These are phyloP conservation scores for Corythoichthys haematopterus DNA, from an alignment of 2,113 vertebrate species.

Conservation along the genomic window DNA sequence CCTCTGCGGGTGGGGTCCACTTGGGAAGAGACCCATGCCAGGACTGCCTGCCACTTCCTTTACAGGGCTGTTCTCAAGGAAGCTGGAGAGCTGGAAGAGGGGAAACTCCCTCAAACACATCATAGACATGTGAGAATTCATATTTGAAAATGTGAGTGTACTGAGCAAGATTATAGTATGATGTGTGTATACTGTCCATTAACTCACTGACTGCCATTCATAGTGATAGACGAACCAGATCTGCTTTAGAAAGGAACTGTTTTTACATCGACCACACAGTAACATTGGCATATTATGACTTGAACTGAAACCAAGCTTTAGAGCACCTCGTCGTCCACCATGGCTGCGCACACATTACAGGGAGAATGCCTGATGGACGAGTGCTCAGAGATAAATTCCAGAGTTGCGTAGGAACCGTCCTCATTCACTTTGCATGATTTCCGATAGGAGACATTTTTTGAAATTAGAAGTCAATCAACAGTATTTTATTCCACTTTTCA, in stretches of 20 bases:
- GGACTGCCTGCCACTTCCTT: constrained; percentile 56
- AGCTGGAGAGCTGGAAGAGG: constrained; percentile 58
- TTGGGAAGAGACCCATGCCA: constrained; percentile 42
- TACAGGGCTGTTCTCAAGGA: constrained; percentile 67
- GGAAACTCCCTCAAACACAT: constrained; percentile 65
- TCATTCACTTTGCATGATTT: neutral
- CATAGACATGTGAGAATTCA: constrained; percentile 65
- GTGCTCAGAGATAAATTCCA: too few relatives aligned
- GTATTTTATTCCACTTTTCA: constrained; percentile 6
- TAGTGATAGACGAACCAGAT: neutral
- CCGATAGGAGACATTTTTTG: neutral
- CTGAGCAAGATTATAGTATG: neutral
- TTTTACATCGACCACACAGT: too few relatives aligned
- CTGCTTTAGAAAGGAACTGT: too few relatives aligned
- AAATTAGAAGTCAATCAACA: constrained; percentile 7
- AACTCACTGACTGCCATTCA: neutral
- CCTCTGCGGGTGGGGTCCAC: constrained; percentile 25
- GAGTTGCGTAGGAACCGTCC: too few relatives aligned
- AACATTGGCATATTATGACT: too few relatives aligned
- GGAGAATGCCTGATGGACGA: neutral
- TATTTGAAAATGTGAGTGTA: constrained; percentile 57
- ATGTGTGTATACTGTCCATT: constrained; percentile 3
- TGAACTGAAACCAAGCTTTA: neutral
- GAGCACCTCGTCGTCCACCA: neutral
- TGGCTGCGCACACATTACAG: neutral